Percentiles rank a stretch among this genome's conserved stretches.
These are phyloP conservation scores for Plemyria rubiginata DNA, from an alignment of 2,888 invertebrate genomes.

Conservation along the genomic window DNA sequence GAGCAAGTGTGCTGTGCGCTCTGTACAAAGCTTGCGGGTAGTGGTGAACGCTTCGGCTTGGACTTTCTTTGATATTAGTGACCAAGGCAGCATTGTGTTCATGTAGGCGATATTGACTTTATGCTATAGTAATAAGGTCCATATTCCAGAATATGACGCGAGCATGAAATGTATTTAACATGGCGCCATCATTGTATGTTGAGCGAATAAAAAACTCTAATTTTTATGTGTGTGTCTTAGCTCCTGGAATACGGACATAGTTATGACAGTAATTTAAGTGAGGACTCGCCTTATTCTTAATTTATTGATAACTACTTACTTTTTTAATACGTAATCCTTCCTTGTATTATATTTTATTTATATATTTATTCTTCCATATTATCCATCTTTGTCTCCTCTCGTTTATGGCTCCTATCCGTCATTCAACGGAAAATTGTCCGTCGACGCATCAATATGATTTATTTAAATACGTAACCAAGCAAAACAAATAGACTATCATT, in stretches of 20 bases:
- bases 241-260: slow-evolving; percentile 1
- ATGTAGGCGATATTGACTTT: slow-evolving; percentile 13
- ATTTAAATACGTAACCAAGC: no score
- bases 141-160: slow-evolving; percentile 8
- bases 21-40: slow-evolving; percentile 58
- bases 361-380: no score
- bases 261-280: slow-evolving; percentile 1
- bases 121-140: slow-evolving; percentile 5
- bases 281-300: not conserved
- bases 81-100: slow-evolving; percentile 34
- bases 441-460: no score
- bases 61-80: slow-evolving; percentile 41
- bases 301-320: not conserved
- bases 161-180: not conserved
- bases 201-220: no score
- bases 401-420: no score
- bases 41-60: slow-evolving; percentile 57
- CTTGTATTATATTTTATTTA: no score
- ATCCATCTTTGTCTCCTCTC: no score
- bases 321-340: no score
- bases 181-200: no score
- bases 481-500: no score
- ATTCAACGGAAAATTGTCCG: no score
- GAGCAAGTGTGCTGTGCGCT: slow-evolving; percentile 22
- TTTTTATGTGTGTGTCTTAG: no score